Evolutionary conservation across 2,113 vertebrate species (phyloP).

Genomic region (Istiophorus platypterus): DNA sequence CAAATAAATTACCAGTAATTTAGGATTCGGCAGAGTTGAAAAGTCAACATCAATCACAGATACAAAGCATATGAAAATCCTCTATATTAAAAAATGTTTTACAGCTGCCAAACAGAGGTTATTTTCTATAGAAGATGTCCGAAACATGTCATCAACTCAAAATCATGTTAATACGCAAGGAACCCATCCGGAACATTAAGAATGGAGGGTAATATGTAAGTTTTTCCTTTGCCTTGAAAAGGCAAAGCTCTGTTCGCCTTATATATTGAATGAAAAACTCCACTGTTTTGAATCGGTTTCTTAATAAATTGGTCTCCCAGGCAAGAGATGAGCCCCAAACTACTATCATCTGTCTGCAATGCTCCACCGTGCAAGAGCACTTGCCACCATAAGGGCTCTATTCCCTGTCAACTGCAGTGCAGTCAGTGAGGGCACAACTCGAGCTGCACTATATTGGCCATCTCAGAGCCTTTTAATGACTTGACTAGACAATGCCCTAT

Average conservation of each 20-base stretch:
- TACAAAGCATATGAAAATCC: too few species aligned
- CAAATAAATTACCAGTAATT: too few species aligned
- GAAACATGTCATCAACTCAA: not conserved
- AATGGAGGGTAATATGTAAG: not conserved
- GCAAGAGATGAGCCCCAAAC: conserved; percentile 37
- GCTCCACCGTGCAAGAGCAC: conserved; percentile 45
- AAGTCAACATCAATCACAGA: too few species aligned
- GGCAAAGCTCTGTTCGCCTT: not conserved
- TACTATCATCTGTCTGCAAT: conserved; percentile 46
- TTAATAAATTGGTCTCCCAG: conserved; percentile 29
- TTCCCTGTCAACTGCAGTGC: conserved; percentile 36
- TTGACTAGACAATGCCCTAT: conserved; percentile 8
- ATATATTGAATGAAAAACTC: not conserved
- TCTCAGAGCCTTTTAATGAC: conserved; percentile 35
- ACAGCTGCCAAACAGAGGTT: too few species aligned
- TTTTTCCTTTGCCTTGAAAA: not conserved
- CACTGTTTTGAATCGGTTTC: conserved; percentile 5
- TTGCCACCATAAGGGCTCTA: conserved; percentile 23
- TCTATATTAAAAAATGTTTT: too few species aligned
- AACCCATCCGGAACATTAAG: not conserved
- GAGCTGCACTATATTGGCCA: not conserved
- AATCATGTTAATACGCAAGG: not conserved
- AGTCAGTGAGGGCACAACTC: conserved; percentile 21
- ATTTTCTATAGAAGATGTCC: too few species aligned
- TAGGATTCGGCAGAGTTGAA: too few species aligned